phyloP scores from a whole-genome alignment of 2,113 vertebrate species.

The Theristicus caerulescens region DNA sequence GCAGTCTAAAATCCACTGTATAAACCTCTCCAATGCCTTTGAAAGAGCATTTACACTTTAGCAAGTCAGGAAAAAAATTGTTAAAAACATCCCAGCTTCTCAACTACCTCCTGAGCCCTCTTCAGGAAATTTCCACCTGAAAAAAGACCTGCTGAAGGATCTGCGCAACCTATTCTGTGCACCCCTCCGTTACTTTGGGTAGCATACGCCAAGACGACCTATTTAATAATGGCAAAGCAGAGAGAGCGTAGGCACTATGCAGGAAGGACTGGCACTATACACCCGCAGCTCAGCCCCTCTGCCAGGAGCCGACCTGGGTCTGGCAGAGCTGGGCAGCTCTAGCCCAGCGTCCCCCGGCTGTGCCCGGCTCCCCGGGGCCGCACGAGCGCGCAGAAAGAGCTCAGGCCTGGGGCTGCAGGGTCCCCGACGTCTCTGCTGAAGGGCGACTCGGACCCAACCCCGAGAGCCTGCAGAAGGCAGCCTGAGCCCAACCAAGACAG shows the following conservation, averaged over 20 bases:
- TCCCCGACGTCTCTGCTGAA: not conserved
- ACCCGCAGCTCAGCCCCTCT: not conserved
- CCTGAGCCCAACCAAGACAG: not conserved
- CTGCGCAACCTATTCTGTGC: not conserved
- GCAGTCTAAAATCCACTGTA: not conserved
- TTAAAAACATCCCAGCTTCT: not conserved
- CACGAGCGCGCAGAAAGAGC: no score
- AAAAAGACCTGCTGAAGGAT: not conserved
- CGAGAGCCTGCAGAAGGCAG: not conserved
- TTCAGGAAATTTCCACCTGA: not conserved
- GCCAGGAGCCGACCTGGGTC: no score
- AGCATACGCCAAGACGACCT: not conserved
- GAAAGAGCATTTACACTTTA: not conserved
- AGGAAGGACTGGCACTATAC: not conserved
- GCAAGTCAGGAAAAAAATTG: not conserved
- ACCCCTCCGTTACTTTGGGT: not conserved
- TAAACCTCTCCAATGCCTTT: not conserved
- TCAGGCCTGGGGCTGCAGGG: not conserved
- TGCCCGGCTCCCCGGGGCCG: no score
- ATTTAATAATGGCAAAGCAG: not conserved
- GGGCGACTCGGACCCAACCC: not conserved
- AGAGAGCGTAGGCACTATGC: fast-evolving
- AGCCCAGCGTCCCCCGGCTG: not conserved
- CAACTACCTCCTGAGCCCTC: not conserved
- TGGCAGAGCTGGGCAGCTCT: not conserved